Percentiles rank a stretch among this genome's conserved stretches.
Evolutionary conservation across 2,888 invertebrate species (phyloP).

Genomic region (Eristalis arbustorum): DNA sequence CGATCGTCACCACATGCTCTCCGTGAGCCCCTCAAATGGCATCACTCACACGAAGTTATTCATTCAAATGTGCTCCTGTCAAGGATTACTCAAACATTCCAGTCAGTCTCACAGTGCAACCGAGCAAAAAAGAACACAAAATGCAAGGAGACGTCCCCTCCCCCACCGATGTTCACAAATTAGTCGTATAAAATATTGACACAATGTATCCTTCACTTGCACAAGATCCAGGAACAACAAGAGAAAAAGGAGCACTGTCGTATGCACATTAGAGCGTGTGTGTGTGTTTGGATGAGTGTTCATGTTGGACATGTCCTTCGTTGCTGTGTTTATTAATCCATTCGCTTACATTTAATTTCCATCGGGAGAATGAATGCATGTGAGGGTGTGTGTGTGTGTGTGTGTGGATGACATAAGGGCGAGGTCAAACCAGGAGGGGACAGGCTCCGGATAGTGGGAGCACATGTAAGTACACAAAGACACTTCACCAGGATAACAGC

Average conservation of each 20-base stretch:
- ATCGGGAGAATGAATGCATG: constrained; percentile 30
- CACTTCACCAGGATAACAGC: constrained; percentile 34
- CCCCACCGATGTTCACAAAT: constrained; percentile 14
- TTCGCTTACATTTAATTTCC: constrained; percentile 67
- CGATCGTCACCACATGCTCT: not conserved
- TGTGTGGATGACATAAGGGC: constrained; percentile 49
- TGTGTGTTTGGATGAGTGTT: not conserved
- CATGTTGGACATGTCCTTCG: constrained; percentile 30
- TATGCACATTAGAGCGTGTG: not conserved
- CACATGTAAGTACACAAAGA: constrained; percentile 33
- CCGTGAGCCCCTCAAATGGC: not conserved
- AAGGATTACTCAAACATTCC: not conserved
- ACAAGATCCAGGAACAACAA: not conserved
- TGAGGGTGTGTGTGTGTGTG: not conserved
- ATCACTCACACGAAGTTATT: not conserved
- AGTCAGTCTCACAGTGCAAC: constrained; percentile 41
- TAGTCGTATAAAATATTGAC: constrained; percentile 42
- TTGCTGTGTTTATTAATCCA: constrained; percentile 65
- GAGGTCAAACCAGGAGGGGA: constrained; percentile 14
- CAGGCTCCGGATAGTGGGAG: not conserved
- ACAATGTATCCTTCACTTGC: constrained; percentile 9
- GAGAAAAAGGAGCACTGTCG: not conserved
- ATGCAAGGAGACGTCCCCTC: not conserved
- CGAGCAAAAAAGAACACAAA: constrained; percentile 30
- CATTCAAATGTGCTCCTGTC: not conserved